Conservation (phyloP, 2,113 vertebrate species). For the Periophthalmodon schlosseri region DNA sequence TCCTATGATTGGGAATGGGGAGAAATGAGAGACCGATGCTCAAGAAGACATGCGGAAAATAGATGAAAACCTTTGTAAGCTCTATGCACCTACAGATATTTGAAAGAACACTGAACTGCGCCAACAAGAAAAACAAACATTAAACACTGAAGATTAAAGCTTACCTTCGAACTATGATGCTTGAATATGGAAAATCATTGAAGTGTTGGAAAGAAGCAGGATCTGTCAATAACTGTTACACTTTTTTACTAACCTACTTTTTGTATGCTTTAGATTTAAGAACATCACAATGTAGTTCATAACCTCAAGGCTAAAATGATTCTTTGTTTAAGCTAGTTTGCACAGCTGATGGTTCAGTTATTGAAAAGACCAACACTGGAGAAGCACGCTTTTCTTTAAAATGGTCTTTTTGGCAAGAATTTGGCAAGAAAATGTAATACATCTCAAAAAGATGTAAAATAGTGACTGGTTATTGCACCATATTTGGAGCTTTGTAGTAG, state of each 20-base stretch:
- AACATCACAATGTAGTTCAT: neutral
- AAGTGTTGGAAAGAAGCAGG: neutral
- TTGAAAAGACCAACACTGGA: neutral
- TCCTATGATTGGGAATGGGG: slow-evolving; percentile 81
- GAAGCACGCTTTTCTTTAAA: neutral
- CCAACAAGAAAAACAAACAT: neutral
- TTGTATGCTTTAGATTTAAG: neutral
- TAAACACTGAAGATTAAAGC: neutral
- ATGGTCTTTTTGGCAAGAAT: neutral
- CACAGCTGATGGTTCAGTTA: neutral
- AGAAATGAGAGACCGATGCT: neutral
- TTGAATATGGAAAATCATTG: neutral
- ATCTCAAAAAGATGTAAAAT: neutral
- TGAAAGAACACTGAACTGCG: neutral
- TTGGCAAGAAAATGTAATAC: neutral
- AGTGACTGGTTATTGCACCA: neutral
- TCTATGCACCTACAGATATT: neutral
- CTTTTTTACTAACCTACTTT: neutral
- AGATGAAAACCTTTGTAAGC: neutral
- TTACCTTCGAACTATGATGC: neutral
- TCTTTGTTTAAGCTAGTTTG: neutral
- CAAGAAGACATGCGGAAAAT: neutral
- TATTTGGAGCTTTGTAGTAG: neutral
- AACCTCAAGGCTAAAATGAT: neutral
- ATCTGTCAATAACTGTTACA: neutral